Evolutionary conservation across 2,113 vertebrate genomes (phyloP).

Genomic region (Lycaon pictus): DNA sequence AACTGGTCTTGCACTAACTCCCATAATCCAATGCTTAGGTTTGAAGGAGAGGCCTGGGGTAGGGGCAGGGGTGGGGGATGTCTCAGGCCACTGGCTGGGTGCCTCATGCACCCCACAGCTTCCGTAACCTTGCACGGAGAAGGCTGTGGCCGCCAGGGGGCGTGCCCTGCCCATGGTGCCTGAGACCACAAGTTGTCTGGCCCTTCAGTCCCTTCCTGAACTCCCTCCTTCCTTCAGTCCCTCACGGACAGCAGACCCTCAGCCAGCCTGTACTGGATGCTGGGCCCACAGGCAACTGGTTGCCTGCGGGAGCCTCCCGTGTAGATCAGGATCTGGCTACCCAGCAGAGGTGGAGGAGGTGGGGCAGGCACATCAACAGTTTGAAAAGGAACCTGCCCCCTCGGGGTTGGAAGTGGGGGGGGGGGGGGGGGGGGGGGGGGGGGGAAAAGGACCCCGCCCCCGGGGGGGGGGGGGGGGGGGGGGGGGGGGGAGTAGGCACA

Average conservation of each 20-base stretch:
- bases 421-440: rapidly evolving
- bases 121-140: background rate
- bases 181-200: background rate
- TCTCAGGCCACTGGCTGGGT: background rate
- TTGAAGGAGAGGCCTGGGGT: background rate
- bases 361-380: background rate
- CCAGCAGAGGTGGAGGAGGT: background rate
- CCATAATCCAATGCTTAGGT: background rate
- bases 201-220: background rate
- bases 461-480: no score
- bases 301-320: background rate
- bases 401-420: background rate
- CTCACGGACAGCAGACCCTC: background rate
- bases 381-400: background rate
- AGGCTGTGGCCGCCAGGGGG: conserved; percentile 50
- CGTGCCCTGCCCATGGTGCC: background rate
- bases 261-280: background rate
- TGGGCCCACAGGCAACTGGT: background rate
- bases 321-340: background rate
- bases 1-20: background rate
- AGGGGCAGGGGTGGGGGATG: background rate
- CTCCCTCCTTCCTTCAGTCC: background rate
- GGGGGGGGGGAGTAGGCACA: background rate
- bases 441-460: background rate
- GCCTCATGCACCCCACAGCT: no score